Conservation (phyloP, 2,888 invertebrate genomes). For the Stegophylla sp. region DNA sequence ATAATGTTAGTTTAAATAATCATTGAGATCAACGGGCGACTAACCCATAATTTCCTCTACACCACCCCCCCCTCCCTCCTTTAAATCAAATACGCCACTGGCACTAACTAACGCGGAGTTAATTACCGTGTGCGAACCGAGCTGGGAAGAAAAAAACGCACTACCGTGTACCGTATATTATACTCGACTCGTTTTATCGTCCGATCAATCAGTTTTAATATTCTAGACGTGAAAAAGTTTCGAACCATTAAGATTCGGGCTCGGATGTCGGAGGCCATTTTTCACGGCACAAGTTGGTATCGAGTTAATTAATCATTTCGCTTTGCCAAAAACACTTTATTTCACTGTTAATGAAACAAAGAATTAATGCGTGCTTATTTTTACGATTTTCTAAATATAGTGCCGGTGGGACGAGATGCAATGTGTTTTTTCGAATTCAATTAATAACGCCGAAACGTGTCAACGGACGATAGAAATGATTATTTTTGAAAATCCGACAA, state of each 20-base stretch:
- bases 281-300: constrained; percentile 34
- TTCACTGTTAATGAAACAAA: constrained; percentile 22
- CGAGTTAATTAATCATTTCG: constrained; percentile 46
- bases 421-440: too few species aligned
- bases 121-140: constrained; percentile 7
- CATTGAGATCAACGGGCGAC: too few species aligned
- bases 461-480: too few species aligned
- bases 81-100: too few species aligned
- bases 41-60: too few species aligned
- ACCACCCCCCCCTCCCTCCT: too few species aligned
- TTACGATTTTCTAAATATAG: background rate
- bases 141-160: background rate
- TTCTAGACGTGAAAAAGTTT: constrained; percentile 47
- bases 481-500: background rate
- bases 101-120: too few species aligned
- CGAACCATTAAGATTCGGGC: constrained; percentile 34
- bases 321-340: constrained; percentile 38
- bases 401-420: background rate
- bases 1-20: too few species aligned
- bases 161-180: too few species aligned
- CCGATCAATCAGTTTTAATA: constrained; percentile 37
- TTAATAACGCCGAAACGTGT: too few species aligned
- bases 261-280: constrained; percentile 33
- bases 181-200: background rate
- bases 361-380: constrained; percentile 23